Evolutionary conservation across 2,113 vertebrate genomes (phyloP).

Genomic region (Thamnaconus septentrionalis): DNA sequence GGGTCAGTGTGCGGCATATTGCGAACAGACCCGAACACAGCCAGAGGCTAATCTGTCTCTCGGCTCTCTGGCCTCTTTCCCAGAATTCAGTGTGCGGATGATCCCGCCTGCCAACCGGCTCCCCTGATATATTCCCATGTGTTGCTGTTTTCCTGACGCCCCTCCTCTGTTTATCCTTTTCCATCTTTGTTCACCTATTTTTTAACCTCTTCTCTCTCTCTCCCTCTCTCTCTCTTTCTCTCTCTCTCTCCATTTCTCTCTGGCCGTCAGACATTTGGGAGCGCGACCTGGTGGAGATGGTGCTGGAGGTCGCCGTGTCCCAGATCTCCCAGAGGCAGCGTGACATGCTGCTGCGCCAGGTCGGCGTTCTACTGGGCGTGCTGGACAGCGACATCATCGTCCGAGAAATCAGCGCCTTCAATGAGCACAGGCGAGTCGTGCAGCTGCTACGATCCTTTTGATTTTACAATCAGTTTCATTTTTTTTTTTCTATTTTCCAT

Average conservation of each 20-base stretch:
- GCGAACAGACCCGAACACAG: constrained; percentile 25
- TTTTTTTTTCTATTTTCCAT: not conserved
- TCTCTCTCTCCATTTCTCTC: not conserved
- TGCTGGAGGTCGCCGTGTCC: constrained; percentile 89
- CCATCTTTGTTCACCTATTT: no score
- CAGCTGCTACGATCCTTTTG: not conserved
- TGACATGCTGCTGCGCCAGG: constrained; percentile 95
- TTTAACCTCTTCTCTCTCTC: not conserved
- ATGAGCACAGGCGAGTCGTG: constrained; percentile 87
- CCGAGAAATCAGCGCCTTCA: constrained; percentile 89
- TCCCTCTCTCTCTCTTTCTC: not conserved
- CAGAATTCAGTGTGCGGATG: constrained; percentile 37
- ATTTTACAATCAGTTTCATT: not conserved
- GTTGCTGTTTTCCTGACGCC: not conserved
- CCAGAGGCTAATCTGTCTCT: constrained; percentile 40
- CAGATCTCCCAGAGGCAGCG: constrained; percentile 91
- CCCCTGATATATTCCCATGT: not conserved
- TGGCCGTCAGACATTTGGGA: constrained; percentile 81
- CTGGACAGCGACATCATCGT: constrained; percentile 95
- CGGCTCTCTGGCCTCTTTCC: constrained; percentile 37
- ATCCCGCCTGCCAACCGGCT: constrained; percentile 5
- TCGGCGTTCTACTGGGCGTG: constrained; percentile 91
- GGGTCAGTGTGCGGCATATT: constrained; percentile 36
- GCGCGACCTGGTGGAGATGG: constrained; percentile 92
- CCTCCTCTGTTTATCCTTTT: not conserved